These are phyloP conservation scores for Machimus rusticus DNA, from an alignment of 2,888 invertebrate species.

Conservation along the genomic window DNA sequence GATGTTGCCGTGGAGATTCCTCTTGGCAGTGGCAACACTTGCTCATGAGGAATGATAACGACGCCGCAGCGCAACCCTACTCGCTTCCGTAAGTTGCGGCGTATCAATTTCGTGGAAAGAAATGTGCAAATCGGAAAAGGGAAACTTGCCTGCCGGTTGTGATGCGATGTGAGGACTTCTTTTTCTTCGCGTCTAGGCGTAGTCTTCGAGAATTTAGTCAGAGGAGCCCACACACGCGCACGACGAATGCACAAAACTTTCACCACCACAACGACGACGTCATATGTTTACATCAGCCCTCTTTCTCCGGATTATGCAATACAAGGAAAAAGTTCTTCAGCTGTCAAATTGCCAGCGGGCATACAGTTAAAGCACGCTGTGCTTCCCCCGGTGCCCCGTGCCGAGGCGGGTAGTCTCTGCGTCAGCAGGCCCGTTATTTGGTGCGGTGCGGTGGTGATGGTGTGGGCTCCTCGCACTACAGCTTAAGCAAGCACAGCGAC, in stretches of 20 bases:
- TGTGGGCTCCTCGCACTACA: neutral
- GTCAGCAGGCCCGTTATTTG: neutral
- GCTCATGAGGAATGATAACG: neutral
- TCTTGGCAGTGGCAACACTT: slow-evolving; percentile 18
- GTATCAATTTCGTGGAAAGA: neutral
- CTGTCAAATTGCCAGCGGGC: slow-evolving; percentile 22
- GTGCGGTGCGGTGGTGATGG: neutral
- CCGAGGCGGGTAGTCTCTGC: neutral
- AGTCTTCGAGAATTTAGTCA: neutral
- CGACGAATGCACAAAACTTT: neutral
- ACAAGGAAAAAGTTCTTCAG: slow-evolving; percentile 13
- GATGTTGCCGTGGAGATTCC: neutral
- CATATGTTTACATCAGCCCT: neutral
- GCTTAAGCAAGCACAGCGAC: neutral
- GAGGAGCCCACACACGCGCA: neutral
- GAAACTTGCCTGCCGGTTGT: neutral
- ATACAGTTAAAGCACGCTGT: neutral
- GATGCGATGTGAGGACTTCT: neutral
- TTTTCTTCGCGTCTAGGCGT: neutral
- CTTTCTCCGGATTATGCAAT: slow-evolving; percentile 3
- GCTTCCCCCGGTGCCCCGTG: neutral
- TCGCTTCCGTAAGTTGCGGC: neutral
- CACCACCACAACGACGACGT: neutral
- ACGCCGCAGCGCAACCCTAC: neutral
- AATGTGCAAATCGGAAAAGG: neutral